Evolutionary conservation across 2,888 invertebrate genomes (phyloP), one percentile per base, ranked within the genome.

Genomic region (Amblyjoppa proteus): DNA sequence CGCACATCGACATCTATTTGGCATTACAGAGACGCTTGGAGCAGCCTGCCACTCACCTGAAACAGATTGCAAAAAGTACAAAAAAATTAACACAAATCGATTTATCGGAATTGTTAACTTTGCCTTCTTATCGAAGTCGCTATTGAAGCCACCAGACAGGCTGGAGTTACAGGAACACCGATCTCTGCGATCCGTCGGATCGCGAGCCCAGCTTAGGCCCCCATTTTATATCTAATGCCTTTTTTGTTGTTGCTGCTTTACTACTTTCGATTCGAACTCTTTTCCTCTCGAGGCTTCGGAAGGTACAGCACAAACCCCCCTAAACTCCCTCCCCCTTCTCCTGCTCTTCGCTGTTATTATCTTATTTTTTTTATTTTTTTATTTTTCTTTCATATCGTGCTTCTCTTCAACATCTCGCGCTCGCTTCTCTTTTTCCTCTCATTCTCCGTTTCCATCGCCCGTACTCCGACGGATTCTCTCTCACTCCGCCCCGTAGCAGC

Each of bases 1-100:
- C 92, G 92, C 93, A 93, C 93, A 93, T 93, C 93, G 93, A 93
- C 93, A 93, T 92, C 93, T 94, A 94, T 94, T 94, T 94, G 94
- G 94, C 94, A 94, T 94, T 94, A 93, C 92, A 92, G 92, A 93
- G 92, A 93, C 93, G 92, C 92, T 92, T 92, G 93, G 91, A 92
- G 93, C 93, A 91, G 92, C 91, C 92, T 92, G 92, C 93, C 92
- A 94, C 94, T 94, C 94, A 94, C 94, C 94, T 94, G 92, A 85
- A 94, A 94, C 94, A 93, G 81, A 90, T 75, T 38, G 25, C 41
- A 13, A 66, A 83, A 61, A 53, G 38, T 70, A 51, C 66, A 74
- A 68, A 49, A 49, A 49, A 58, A 79, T 53, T 45, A 81, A 51
- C 56, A 77, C 13, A 1, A 45, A 16, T 69, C 25, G 13, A 13